phyloP scores from a whole-genome alignment of 2,888 invertebrate species.

The Stictocephala bisonia region DNA sequence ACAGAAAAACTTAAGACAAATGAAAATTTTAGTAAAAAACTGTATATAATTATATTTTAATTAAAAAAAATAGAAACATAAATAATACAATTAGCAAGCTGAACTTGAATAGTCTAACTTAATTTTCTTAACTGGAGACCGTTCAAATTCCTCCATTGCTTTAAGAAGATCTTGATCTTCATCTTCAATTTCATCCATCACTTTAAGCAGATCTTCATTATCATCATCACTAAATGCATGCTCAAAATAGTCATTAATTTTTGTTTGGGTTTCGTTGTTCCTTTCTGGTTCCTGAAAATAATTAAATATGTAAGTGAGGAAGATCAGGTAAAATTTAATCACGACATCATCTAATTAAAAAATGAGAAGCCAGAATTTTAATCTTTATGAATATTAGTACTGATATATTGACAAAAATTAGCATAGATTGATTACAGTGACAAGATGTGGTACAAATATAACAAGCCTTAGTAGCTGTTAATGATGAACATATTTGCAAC shows the following conservation, averaged over 20 bases:
- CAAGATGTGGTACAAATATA: no score
- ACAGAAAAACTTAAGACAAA: no score
- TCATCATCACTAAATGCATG: conserved; percentile 53
- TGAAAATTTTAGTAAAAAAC: no score
- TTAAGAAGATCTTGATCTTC: conserved; percentile 52
- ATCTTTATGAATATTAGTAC: not conserved
- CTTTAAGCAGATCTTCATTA: conserved; percentile 52
- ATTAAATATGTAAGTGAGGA: not conserved
- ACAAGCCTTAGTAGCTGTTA: no score
- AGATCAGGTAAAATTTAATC: not conserved
- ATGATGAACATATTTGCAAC: no score
- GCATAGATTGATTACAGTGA: not conserved
- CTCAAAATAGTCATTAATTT: conserved; percentile 49
- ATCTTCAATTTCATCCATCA: conserved; percentile 54
- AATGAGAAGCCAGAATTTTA: not conserved
- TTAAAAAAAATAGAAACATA: no score
- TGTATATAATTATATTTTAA: no score
- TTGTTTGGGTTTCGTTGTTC: conserved; percentile 37
- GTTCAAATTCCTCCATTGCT: conserved; percentile 55
- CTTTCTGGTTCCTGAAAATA: not conserved
- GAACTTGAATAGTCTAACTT: conserved; percentile 37
- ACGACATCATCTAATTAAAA: no score
- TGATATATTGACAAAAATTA: not conserved
- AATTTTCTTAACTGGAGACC: conserved; percentile 52
- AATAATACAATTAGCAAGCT: no score